Conservation (phyloP, 2,113 vertebrate species). For the Choloepus hoffmanni region DNA sequence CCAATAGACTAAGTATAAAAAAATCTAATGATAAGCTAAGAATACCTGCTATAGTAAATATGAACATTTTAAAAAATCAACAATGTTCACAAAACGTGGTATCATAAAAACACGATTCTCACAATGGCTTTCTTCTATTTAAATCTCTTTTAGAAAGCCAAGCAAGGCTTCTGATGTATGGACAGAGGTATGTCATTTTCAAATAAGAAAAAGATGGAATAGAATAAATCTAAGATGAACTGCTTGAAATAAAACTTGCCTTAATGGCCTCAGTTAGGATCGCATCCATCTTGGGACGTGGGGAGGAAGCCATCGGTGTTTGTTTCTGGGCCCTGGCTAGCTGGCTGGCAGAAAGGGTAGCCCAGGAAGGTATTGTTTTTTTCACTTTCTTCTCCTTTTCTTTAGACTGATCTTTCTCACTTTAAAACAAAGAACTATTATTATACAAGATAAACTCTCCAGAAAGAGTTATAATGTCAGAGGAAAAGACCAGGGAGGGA, state of each 20-base stretch:
- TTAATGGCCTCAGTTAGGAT: conserved; percentile 96
- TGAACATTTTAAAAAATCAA: conserved; percentile 4
- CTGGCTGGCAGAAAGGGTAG: conserved; percentile 93
- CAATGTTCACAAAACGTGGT: conserved; percentile 21
- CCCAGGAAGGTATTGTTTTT: conserved; percentile 97
- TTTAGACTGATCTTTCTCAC: conserved; percentile 94
- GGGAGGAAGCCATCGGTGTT: conserved; percentile 90
- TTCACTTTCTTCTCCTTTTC: conserved; percentile 97
- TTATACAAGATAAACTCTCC: conserved; percentile 65
- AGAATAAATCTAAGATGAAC: conserved; percentile 52
- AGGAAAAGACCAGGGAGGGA: background rate
- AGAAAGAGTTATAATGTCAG: conserved; percentile 54
- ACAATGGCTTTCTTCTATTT: conserved; percentile 35
- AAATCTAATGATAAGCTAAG: conserved; percentile 26
- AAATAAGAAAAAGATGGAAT: conserved; percentile 52
- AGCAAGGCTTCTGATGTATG: conserved; percentile 22
- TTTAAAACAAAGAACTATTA: conserved; percentile 81
- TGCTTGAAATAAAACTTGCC: conserved; percentile 85
- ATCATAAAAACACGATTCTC: conserved; percentile 20
- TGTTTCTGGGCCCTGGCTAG: conserved; percentile 92
- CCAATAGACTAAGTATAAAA: background rate
- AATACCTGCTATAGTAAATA: background rate
- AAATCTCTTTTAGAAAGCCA: conserved; percentile 55
- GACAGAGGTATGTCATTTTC: conserved; percentile 46
- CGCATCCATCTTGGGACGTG: conserved; percentile 95